phyloP scores from a whole-genome alignment of 2,888 invertebrate species.

The Callosobruchus maculatus region DNA sequence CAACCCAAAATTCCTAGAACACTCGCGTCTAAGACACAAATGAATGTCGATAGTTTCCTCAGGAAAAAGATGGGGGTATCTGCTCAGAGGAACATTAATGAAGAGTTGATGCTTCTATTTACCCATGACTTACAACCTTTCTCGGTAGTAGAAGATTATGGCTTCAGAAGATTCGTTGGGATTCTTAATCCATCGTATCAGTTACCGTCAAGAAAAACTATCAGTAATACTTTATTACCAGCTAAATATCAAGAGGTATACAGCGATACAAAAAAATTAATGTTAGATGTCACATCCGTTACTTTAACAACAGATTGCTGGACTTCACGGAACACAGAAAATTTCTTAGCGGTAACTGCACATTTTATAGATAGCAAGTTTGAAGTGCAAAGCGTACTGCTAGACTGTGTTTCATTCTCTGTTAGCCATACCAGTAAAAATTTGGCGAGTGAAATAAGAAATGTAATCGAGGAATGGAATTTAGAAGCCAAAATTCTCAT shows the following conservation, averaged over 20 bases:
- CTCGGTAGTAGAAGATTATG: not conserved
- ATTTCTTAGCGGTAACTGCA: slow-evolving; percentile 30
- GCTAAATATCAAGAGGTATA: not conserved
- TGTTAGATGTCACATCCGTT: not conserved
- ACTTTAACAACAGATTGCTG: slow-evolving; percentile 34
- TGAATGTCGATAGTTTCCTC: no score
- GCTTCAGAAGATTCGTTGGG: not conserved
- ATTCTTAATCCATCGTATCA: not conserved
- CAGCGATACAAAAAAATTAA: not conserved
- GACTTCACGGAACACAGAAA: slow-evolving; percentile 33
- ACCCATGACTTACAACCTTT: not conserved
- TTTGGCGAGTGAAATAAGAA: slow-evolving; percentile 24
- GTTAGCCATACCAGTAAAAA: slow-evolving; percentile 27
- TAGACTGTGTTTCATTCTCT: slow-evolving; percentile 24
- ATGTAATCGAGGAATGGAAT: slow-evolving; percentile 26
- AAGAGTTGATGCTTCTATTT: not conserved
- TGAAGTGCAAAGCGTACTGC: slow-evolving; percentile 23
- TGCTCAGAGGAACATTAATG: no score
- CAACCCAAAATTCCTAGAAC: no score
- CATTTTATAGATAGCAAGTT: slow-evolving; percentile 30
- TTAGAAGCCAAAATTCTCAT: slow-evolving; percentile 30
- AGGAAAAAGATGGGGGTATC: no score
- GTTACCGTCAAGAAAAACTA: not conserved
- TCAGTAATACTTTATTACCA: not conserved
- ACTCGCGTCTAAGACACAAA: no score